Evolutionary conservation across 2,113 vertebrate genomes (phyloP), one percentile per base, ranked within the genome.

Genomic region (Pedetes capensis): DNA sequence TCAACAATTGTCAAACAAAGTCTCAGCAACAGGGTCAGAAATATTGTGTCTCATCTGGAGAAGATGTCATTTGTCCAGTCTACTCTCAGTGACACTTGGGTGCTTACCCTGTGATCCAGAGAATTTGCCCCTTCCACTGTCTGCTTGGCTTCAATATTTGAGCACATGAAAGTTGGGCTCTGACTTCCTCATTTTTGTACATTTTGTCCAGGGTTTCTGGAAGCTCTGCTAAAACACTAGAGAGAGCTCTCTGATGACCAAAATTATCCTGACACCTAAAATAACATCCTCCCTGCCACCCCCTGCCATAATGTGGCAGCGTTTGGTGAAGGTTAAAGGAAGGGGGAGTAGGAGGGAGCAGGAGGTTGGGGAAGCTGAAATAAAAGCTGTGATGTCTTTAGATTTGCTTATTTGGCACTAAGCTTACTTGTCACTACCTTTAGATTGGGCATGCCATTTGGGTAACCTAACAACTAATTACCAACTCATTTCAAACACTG

Each of bases 191-290:
- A 0, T 39, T 55, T 75, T 69, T 76, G 12, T 29, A 89, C 44
- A 64, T 74, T 47, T 55, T 61, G 51, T 84, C 23, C 84, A 13
- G 42, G 25, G 59, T 92, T 8, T 51, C 37, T 42, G 51, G 32
- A 89, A 84, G 34, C 57, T 79, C 59, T 90, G 71, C 49, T 87
- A 13, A 89, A 96, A 71, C 20, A 59, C 34, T 18, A 78, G 49
- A 55, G 34, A 93, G 74, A 69, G 47, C 18, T 55, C 68, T 88
- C 72, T 74, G 29, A 34, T 44, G 44, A 82, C 47, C 63, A 57
- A 71, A 96, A 81, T 81, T 66, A 94, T 93, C 53, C 71, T 89
- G 79, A 80, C 32, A 11, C 42, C 84, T 68, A 89, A 95, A 92
- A 64, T 78, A 91, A 78, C 47, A 23, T 3, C 57, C 32, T 14